Percentiles rank a stretch among this genome's conserved stretches.
Conservation (phyloP, 2,888 invertebrate species). For the Gryllus longicercus region DNA sequence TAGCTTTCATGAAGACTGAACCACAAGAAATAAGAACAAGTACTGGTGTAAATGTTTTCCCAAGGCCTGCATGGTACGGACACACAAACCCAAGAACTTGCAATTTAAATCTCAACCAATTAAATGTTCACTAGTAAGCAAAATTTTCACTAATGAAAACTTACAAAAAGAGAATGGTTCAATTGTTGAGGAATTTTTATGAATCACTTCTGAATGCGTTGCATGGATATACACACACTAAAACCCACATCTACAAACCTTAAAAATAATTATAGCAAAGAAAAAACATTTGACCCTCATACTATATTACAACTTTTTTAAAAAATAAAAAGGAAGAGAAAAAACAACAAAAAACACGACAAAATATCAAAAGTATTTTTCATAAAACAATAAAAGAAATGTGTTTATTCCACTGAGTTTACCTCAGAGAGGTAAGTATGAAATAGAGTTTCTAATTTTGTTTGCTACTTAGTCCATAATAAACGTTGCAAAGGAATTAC, state of each 20-base stretch:
- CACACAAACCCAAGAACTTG: neutral
- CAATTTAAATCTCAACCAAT: neutral
- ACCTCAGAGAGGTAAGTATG: too few relatives aligned
- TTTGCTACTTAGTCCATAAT: neutral
- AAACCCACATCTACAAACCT: neutral
- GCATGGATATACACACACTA: neutral
- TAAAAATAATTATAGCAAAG: too few relatives aligned
- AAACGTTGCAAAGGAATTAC: neutral
- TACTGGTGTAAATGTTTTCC: neutral
- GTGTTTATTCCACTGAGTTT: too few relatives aligned
- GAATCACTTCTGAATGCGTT: neutral
- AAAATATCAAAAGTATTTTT: too few relatives aligned
- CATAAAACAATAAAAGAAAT: too few relatives aligned
- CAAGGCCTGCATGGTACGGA: neutral
- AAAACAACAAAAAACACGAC: too few relatives aligned
- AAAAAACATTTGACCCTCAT: too few relatives aligned
- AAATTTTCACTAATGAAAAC: neutral
- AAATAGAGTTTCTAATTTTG: too few relatives aligned
- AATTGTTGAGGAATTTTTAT: neutral
- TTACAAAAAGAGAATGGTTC: neutral
- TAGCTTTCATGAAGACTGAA: constrained; percentile 2
- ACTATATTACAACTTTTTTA: too few relatives aligned
- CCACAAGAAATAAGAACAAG: neutral
- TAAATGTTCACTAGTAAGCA: neutral
- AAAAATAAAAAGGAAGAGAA: too few relatives aligned